Evolutionary conservation across 2,888 invertebrate species (phyloP), one percentile per base, ranked within the genome.

Genomic region (Automeris io): DNA sequence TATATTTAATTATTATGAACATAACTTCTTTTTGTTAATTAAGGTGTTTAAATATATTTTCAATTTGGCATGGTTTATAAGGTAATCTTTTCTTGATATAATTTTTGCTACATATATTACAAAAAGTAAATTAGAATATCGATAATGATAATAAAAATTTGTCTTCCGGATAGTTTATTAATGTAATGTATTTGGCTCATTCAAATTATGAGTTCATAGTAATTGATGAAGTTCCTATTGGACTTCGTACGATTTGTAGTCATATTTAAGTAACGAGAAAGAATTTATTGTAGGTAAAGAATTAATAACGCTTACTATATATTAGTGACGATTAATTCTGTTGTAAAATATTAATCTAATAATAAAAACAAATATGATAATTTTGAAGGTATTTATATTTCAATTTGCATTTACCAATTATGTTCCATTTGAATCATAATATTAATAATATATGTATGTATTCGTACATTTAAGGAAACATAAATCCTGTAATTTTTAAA

Each of bases 81-180:
- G 31, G 8, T n/a, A 18, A 8, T 13, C 31, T 18, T 35, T 8
- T 22, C 5, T 6, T 19, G 19, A 5, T 9, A n/a, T 29, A 13
- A 8, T 29, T 29, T 11, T 16, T 3, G 8, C n/a, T 33, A 44
- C 41, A 39, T 40, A 58, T 48, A n/a, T 6, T 11, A n/a, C n/a
- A 55, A 57, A 57, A 47, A 55, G 52, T 44, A 45, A 57, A 51
- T 54, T 67, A 70, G 69, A 49, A 47, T 59, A 56, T 68, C 62
- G 67, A 66, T 57, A 60, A 57, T 65, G 57, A 46, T 68, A 67
- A 70, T 72, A 75, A 75, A 79, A 79, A 85, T 78, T 74, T 81
- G 86, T 86, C 86, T 86, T 86, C 86, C 86, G 85, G 67, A 69
- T 85, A 86, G 83, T 57, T 51, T 70, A 66, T 70, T 69, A 73